These are phyloP conservation scores for Propsilocerus akamusi DNA, from an alignment of 1,140 invertebrate genomes.

Conservation along the genomic window DNA sequence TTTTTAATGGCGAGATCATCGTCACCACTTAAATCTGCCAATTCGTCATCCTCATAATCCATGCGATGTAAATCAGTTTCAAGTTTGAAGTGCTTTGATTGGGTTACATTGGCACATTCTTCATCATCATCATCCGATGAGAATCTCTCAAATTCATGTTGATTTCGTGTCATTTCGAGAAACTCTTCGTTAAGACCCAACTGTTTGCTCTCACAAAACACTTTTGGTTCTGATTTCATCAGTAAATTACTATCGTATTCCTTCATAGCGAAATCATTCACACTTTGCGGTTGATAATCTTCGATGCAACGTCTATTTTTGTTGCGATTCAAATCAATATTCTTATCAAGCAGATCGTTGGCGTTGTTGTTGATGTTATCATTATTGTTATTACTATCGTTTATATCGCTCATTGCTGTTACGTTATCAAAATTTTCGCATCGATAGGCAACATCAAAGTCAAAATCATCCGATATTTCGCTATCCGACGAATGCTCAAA, in stretches of 20 bases:
- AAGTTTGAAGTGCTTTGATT: slow-evolving; percentile 37
- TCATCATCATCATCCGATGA: slow-evolving; percentile 2
- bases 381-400: slow-evolving; percentile 21
- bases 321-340: slow-evolving; percentile 9
- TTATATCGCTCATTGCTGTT: slow-evolving; percentile 18
- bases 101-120: slow-evolving; percentile 26
- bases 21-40: slow-evolving; percentile 7
- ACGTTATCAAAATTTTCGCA: slow-evolving; percentile 13
- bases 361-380: slow-evolving; percentile 11
- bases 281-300: background rate
- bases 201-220: background rate
- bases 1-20: background rate
- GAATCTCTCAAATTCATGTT: slow-evolving; percentile 7
- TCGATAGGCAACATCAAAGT: slow-evolving; percentile 13
- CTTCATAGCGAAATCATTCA: background rate
- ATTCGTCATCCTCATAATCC: slow-evolving; percentile 6
- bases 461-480: slow-evolving; percentile 29
- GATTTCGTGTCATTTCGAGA: slow-evolving; percentile 10
- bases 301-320: slow-evolving; percentile 9
- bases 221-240: background rate
- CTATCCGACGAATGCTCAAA: slow-evolving; percentile 20
- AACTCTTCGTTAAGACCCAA: background rate
- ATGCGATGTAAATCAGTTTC: slow-evolving; percentile 28
- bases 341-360: too few species aligned
- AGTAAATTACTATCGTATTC: slow-evolving; percentile 2